Percentiles rank a stretch among this genome's conserved stretches.
Conservation (phyloP, 2,113 vertebrate species). For the Thymallus thymallus region DNA sequence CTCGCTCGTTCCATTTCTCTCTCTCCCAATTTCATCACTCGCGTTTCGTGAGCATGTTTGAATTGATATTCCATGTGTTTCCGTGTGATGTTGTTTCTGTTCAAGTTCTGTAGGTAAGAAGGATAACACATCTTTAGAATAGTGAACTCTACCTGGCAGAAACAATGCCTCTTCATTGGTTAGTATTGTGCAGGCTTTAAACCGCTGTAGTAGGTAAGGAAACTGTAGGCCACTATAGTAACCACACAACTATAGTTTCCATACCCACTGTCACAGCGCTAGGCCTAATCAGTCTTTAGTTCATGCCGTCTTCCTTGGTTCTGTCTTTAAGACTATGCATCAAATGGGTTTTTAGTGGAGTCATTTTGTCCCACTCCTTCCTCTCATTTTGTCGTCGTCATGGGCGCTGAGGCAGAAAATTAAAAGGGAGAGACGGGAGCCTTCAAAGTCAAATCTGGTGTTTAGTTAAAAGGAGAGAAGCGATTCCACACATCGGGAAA, state of each 20-base stretch:
- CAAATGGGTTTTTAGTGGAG: conserved; percentile 61
- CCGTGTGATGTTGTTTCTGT: not conserved
- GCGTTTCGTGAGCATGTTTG: not conserved
- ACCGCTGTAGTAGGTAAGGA: no score
- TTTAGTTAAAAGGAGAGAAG: conserved; percentile 81
- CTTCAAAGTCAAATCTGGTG: conserved; percentile 68
- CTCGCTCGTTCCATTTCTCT: conserved; percentile 37
- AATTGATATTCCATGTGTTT: not conserved
- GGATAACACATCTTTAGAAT: no score
- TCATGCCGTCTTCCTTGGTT: not conserved
- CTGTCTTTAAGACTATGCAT: conserved; percentile 48
- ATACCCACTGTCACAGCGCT: no score
- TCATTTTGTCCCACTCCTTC: conserved; percentile 51
- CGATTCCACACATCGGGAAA: conserved; percentile 34
- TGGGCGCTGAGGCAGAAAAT: conserved; percentile 72
- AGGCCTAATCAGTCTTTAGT: no score
- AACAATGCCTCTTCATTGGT: no score
- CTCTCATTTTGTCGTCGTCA: conserved; percentile 69
- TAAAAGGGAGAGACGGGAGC: conserved; percentile 54
- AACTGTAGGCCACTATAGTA: no score
- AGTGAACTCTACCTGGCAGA: no score
- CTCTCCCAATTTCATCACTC: conserved; percentile 12
- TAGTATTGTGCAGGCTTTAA: no score
- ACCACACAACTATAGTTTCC: no score
- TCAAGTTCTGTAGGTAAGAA: no score